Base-by-base conservation (phyloP, 1,140 invertebrate genomes). In the Radopholus similis region DNA sequence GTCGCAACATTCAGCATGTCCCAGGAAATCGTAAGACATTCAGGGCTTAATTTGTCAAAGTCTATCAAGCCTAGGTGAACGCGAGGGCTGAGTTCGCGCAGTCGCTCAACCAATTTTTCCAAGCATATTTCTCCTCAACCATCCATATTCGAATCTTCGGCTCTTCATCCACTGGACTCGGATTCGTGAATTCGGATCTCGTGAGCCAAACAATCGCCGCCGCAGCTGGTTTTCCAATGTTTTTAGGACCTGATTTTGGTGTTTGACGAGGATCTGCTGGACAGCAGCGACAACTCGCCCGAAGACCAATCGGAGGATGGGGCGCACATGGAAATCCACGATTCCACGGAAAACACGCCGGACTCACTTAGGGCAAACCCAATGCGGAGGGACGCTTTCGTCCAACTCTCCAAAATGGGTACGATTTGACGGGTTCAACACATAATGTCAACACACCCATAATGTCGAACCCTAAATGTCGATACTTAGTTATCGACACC, bases 161-260 rank as follows among this genome's bases (percentile, higher is more conserved):
- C 21, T 71, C 70, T 1, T 68, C 69, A 32, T 42, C 58, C 21
- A 72, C 70, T 38, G 71, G 71, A 9, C 53, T 71, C 21, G 70
- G 58, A 8, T 65, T 73, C 37, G 37, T 72, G 23, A 53, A 74
- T 73, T 55, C 70, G n/a, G 70, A 71, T 47, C 40, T 71, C 55
- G 70, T 71, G 51, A 42, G 40, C 72, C 34, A 30, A 32, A 6
- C 9, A 13, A 34, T 68, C 32, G 28, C 28, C 34, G 47, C 49
- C 26, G 18, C 38, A 21, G n/a, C 15, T 56, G n/a, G 0, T 56
- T 21, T 26, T 26, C 42, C 44, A 8, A 21, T 44, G 4, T 28
- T 32, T 64, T 64, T 21, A 65, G 64, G 64, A 65, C 42, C 49
- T 65, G 32, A 51, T 35, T 23, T 30, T 64, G 38, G 47, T 63